Percentiles rank a stretch among this genome's conserved stretches.
Evolutionary conservation across 2,797 vertebrate genomes (phyloP).

Genomic region (Tiaroga cobitis): DNA sequence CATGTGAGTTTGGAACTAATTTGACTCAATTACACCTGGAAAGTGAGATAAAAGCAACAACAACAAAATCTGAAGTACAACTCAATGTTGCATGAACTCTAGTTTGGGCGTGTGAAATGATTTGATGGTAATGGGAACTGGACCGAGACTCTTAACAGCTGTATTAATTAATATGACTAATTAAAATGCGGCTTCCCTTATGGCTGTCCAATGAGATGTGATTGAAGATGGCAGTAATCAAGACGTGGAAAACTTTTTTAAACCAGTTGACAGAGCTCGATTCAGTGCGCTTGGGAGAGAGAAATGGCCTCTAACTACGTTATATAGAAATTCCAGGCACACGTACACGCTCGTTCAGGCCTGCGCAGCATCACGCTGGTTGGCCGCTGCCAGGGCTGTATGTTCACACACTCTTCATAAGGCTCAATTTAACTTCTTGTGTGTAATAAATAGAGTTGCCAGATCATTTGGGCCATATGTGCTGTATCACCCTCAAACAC

Average conservation of each 20-base stretch:
- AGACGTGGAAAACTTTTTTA: conserved; percentile 58
- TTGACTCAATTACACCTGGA: conserved; percentile 45
- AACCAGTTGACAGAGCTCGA: conserved; percentile 39
- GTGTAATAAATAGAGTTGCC: conserved; percentile 72
- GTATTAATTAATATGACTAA: conserved; percentile 66
- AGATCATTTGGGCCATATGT: conserved; percentile 62
- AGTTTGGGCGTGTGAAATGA: conserved; percentile 35
- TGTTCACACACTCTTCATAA: conserved; percentile 57
- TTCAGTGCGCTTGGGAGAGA: conserved; percentile 43
- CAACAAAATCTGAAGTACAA: conserved; percentile 13
- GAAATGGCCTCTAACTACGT: conserved; percentile 22
- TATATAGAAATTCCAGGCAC: conserved; percentile 48
- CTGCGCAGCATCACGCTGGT: conserved; percentile 53
- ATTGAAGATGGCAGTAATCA: conserved; percentile 64
- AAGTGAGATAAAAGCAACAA: conserved; percentile 14
- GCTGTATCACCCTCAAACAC: conserved; percentile 51
- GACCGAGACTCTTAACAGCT: conserved; percentile 62
- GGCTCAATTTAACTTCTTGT: conserved; percentile 60
- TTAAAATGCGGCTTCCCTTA: conserved; percentile 63
- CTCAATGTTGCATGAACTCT: conserved; percentile 40
- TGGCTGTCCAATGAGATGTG: conserved; percentile 60
- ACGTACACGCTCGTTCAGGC: conserved; percentile 44
- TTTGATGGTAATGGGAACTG: conserved; percentile 55
- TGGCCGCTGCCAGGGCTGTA: conserved; percentile 49
- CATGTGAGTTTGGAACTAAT: conserved; percentile 13